Evolutionary conservation across 2,113 vertebrate genomes (phyloP).

Genomic region (Hyperoodon ampullatus): DNA sequence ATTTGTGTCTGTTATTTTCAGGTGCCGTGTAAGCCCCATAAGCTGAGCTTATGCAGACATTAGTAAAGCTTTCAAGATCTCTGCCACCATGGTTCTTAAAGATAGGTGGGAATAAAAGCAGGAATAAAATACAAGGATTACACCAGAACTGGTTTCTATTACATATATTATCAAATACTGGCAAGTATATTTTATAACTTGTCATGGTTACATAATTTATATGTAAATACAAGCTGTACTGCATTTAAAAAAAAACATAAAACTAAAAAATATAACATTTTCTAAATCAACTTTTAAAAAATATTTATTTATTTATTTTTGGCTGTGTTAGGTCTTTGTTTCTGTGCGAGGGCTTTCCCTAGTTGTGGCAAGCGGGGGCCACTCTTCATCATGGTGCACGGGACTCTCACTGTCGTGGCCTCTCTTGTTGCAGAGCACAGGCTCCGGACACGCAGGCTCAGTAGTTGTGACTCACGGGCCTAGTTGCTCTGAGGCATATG

Average conservation of each 20-base stretch:
- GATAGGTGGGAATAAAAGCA: neutral
- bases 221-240: neutral
- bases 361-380: too few relatives aligned
- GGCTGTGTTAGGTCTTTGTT: too few relatives aligned
- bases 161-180: neutral
- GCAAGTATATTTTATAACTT: neutral
- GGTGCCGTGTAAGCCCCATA: rapidly evolving
- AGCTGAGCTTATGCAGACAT: neutral
- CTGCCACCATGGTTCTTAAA: neutral
- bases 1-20: neutral
- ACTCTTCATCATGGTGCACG: too few relatives aligned
- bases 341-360: too few relatives aligned
- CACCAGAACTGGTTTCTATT: neutral
- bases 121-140: neutral
- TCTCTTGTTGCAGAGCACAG: too few relatives aligned
- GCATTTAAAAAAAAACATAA: neutral
- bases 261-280: neutral
- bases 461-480: too few relatives aligned
- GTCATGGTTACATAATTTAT: neutral
- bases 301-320: too few relatives aligned
- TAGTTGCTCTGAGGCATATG: too few relatives aligned
- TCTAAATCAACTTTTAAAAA: neutral
- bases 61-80: neutral
- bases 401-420: too few relatives aligned
- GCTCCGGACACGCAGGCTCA: too few relatives aligned